Conservation (phyloP, 1,140 invertebrate genomes). For the Cardiocondyla obscurior region DNA sequence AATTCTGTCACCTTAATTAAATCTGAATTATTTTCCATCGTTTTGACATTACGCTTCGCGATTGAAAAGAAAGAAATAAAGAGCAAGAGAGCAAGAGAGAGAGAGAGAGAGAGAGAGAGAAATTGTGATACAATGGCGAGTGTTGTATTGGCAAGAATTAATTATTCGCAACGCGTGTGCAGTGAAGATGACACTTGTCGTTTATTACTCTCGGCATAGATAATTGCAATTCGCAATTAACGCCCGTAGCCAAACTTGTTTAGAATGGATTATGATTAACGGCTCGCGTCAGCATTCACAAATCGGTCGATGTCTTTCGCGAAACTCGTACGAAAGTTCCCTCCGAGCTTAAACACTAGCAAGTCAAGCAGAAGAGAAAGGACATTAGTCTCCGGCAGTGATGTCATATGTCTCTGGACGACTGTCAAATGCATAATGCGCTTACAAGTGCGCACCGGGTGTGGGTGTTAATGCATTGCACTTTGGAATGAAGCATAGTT, state of each 20-base stretch:
- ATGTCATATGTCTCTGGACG: conserved; percentile 51
- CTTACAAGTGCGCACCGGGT: conserved; percentile 47
- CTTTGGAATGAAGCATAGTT: conserved; percentile 47
- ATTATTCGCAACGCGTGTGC: neutral
- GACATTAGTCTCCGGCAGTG: conserved; percentile 51
- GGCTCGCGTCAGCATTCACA: conserved; percentile 27
- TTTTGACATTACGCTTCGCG: neutral
- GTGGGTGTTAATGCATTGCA: conserved; percentile 50
- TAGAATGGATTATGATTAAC: conserved; percentile 53
- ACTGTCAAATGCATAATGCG: conserved; percentile 60
- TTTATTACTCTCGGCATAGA: conserved; percentile 32
- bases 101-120: neutral
- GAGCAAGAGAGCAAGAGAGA: neutral
- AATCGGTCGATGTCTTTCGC: conserved; percentile 50
- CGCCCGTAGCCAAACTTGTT: conserved; percentile 31
- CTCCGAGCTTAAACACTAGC: conserved; percentile 35
- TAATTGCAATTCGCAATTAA: conserved; percentile 47
- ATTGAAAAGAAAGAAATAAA: neutral
- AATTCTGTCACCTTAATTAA: neutral
- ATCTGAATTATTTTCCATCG: neutral
- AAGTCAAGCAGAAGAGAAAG: conserved; percentile 44
- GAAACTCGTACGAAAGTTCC: conserved; percentile 37
- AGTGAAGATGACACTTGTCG: conserved; percentile 16
- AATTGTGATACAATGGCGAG: neutral
- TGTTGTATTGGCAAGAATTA: conserved; percentile 6